Base-by-base conservation (phyloP, 2,113 vertebrate genomes). In the Silurus meridionalis region DNA sequence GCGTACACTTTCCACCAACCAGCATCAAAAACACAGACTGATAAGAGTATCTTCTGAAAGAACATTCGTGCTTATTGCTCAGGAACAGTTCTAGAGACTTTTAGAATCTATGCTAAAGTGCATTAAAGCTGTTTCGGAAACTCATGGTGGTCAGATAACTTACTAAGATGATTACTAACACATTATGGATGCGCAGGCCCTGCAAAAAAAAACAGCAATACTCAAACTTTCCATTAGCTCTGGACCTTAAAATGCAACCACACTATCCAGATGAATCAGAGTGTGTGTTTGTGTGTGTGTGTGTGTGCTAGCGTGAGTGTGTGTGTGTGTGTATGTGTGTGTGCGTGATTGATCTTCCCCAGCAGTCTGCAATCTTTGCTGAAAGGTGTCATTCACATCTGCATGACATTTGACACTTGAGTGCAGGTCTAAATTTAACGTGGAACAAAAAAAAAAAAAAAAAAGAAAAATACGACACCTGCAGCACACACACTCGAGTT, bases 371-470 rank as follows among this genome's bases (percentile, higher is more conserved):
- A 82, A 85, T 86, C 82, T 88, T 63, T 87, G 61, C 72, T 86
- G 46, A 86, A 90, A 80, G 64, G 64, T 82, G 61, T 82, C 80
- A 87, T 85, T 79, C 87, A 88, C 89, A 88, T 87, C 85, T 87
- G 85, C 75, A 87, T 87, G 82, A 87, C 89, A 90, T 88, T 90
- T 90, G 60, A 88, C 66, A 85, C 80, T 83, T 53, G 50, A 64
- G 86, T 61, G 58, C 58, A 67, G 78, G 89, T 86, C 89, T 87
- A 88, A 87, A 88, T 87, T 88, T 90, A 88, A 84, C 85, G 61
- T 75, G 80, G 79, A 87, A 87, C 79, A 88, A 87, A 87, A 81
- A 85, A 80, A 83, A 37, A 37, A 37, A 37, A 37, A 37, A 69
- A 83, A 37, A 37, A 37, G 2, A 37, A 37, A 37, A 37, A 37